Evolutionary conservation across 2,113 vertebrate species (phyloP), one percentile per base, ranked within the genome.

Genomic region (Suricata suricatta): DNA sequence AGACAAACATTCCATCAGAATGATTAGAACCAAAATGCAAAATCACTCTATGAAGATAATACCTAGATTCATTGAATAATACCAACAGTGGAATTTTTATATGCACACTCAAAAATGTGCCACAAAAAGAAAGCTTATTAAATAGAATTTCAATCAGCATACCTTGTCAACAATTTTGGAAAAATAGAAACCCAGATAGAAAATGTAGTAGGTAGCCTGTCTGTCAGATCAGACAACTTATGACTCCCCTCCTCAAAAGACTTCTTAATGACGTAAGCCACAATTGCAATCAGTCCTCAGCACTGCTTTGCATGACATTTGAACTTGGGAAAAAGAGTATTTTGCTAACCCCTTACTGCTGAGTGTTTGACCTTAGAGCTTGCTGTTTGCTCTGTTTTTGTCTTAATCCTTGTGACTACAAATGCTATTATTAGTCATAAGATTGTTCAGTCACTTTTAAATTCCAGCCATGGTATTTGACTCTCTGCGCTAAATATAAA

Each of bases 351-450:
- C 60, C 54, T 69, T 94, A 68, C 74, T 94, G 47, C 88, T 98
- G 84, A 95, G 95, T 96, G 57, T 95, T 92, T 97, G 97, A 97
- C 94, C 85, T 91, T 86, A 93, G 82, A 92, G 33, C 81, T 97
- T 94, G n/a, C 81, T 85, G 21, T 93, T 96, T 92, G 66, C 77
- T 96, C 72, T 77, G 41, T 97, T 97, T 94, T 94, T 88, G 66
- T 95, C 63, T 97, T 72, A 66, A 11, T 82, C 90, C 96, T 96
- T 94, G 66, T 97, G 90, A 97, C 97, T 98, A 91, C 92, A 96
- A 95, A 98, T 98, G 96, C 97, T 97, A 96, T 98, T 95, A 97
- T 95, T 97, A 93, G 96, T 98, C 97, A 97, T 91, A 98, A 97
- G 97, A 97, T 79, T 95, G 44, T 76, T 96, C 85, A 89, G 90